Evolutionary conservation across 2,888 invertebrate species (phyloP).

Genomic region (Tetranychus truncatus): DNA sequence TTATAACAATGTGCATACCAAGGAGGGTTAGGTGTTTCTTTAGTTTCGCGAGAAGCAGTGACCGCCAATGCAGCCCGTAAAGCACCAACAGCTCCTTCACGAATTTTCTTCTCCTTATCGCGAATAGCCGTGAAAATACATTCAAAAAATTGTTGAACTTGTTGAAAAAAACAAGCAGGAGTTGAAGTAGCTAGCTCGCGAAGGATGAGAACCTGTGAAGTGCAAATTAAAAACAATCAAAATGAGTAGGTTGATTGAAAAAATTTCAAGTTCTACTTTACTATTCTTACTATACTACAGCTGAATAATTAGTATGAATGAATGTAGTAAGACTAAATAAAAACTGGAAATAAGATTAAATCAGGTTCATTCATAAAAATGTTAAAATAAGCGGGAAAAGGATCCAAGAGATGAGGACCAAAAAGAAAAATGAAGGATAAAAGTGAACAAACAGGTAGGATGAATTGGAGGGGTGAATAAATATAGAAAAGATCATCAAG

Average conservation of each 20-base stretch:
- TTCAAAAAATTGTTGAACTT: conserved; percentile 79
- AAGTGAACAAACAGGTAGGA: too few species aligned
- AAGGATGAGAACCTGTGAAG: conserved; percentile 49
- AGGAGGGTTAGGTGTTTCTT: conserved; percentile 65
- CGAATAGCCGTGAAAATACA: conserved; percentile 74
- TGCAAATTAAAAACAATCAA: background rate
- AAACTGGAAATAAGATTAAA: too few species aligned
- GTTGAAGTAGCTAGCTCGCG: conserved; percentile 83
- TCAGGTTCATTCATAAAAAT: too few species aligned
- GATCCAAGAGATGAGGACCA: too few species aligned
- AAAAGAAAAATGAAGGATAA: too few species aligned
- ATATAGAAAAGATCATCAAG: too few species aligned
- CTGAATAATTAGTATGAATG: background rate
- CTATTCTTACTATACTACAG: conserved; percentile 1
- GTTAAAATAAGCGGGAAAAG: too few species aligned
- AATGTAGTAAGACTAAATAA: background rate
- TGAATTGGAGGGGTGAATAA: too few species aligned
- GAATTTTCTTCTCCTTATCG: conserved; percentile 68
- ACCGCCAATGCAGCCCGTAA: conserved; percentile 83
- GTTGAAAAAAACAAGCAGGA: conserved; percentile 92
- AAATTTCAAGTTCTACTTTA: background rate
- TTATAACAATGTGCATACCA: conserved; percentile 73
- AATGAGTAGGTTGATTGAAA: background rate
- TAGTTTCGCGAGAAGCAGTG: conserved; percentile 83
- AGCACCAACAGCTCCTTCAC: conserved; percentile 82